A percentile compares a stretch with the other conserved stretches of the same genome.
Evolutionary conservation across 2,113 vertebrate genomes (phyloP).

Genomic region (Odocoileus virginianus): DNA sequence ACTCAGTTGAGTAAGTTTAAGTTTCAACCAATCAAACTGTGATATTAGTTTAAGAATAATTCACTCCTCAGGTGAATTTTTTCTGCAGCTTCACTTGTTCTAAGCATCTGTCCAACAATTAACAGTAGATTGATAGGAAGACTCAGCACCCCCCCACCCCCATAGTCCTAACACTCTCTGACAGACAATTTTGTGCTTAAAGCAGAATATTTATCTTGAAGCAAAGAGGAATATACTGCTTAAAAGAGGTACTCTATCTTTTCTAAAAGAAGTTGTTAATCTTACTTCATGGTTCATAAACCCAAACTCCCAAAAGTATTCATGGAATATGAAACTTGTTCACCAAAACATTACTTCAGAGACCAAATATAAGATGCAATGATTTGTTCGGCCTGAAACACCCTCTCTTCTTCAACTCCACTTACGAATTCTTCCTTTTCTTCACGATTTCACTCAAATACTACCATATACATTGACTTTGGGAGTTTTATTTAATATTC

Average conservation of each 20-base stretch:
- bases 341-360: slow-evolving; percentile 17
- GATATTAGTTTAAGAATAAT: slow-evolving; percentile 22
- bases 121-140: not conserved
- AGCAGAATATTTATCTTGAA: not conserved
- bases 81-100: slow-evolving; percentile 21
- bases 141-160: not conserved
- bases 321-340: slow-evolving; percentile 8
- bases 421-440: not conserved
- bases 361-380: not conserved
- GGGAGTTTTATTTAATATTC: not conserved
- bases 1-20: slow-evolving; percentile 11
- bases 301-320: slow-evolving; percentile 11
- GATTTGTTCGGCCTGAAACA: not conserved
- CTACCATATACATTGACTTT: not conserved
- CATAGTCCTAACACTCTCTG: not conserved
- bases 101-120: not conserved
- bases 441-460: not conserved
- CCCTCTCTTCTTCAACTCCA: not conserved
- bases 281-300: slow-evolving; percentile 17
- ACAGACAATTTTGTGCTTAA: not conserved
- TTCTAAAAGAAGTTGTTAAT: slow-evolving; percentile 38
- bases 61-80: not conserved
- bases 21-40: slow-evolving; percentile 13
- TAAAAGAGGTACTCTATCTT: not conserved
- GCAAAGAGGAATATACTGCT: not conserved